A percentile compares a stretch with the other conserved stretches of the same genome.
phyloP scores from a whole-genome alignment of 2,797 vertebrate genomes.

The Sus cebifrons region DNA sequence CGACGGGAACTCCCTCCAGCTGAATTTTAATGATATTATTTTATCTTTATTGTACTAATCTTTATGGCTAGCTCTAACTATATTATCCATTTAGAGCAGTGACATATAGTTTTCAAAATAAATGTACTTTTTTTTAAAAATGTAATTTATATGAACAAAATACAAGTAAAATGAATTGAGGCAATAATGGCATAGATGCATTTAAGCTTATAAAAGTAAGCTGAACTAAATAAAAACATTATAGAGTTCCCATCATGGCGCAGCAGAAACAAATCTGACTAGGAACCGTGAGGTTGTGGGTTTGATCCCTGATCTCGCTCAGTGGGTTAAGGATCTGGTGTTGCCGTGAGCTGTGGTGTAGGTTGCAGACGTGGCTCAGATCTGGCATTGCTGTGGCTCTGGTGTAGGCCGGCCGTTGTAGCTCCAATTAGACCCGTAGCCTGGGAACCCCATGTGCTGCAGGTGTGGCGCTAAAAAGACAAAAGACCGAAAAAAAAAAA shows the following conservation, averaged over 20 bases:
- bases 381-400: no score
- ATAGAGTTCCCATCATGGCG: no score
- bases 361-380: no score
- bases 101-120: constrained; percentile 20
- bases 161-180: neutral
- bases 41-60: neutral
- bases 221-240: neutral
- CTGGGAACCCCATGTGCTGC: no score
- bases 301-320: no score
- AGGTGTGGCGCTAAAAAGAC: no score
- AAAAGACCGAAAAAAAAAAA: neutral
- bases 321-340: no score
- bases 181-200: neutral
- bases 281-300: no score
- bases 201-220: neutral
- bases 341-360: no score
- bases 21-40: neutral
- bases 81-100: neutral
- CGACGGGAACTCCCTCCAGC: neutral
- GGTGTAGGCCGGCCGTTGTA: no score
- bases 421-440: no score
- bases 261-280: no score
- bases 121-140: neutral
- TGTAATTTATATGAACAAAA: constrained; percentile 28
- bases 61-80: neutral